Percentiles rank a stretch among this genome's conserved stretches.
phyloP scores from a whole-genome alignment of 1,140 invertebrate species.

The Ceratosolen fusciceps region DNA sequence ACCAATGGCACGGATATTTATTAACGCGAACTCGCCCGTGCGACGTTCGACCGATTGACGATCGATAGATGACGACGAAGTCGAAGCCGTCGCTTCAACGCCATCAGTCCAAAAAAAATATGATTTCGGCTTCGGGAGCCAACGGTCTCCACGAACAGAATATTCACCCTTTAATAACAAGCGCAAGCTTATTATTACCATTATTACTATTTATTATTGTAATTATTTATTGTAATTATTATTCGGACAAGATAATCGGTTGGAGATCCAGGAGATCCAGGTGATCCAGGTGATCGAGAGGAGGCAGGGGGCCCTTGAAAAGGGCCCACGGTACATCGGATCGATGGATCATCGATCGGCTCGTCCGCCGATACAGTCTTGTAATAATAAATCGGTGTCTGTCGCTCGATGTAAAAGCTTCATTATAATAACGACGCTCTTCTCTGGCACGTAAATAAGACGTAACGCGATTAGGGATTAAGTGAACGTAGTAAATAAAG shows the following conservation, averaged over 20 bases:
- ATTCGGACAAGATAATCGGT: slow-evolving; percentile 15
- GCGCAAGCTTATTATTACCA: too few species aligned
- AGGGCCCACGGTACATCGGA: neutral
- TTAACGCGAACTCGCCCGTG: too few species aligned
- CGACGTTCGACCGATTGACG: neutral
- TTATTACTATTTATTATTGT: too few species aligned
- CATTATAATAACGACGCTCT: slow-evolving; percentile 3
- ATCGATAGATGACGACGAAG: too few species aligned
- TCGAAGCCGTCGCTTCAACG: too few species aligned
- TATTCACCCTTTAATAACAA: slow-evolving; percentile 4
- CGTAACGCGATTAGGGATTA: slow-evolving; percentile 41
- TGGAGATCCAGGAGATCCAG: neutral
- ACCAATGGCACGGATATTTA: neutral
- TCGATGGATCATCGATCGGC: slow-evolving; percentile 4
- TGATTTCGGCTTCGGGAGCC: neutral
- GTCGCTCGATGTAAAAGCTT: slow-evolving; percentile 15
- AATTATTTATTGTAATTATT: too few species aligned
- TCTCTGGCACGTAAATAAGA: slow-evolving; percentile 17
- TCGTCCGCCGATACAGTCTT: too few species aligned
- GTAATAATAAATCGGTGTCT: slow-evolving; percentile 6
- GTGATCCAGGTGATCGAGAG: neutral
- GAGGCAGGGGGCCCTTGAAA: neutral
- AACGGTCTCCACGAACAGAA: neutral
- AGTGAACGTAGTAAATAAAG: neutral
- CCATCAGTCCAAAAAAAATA: neutral